Base-by-base conservation (phyloP, 2,113 vertebrate species). In the Antidorcas marsupialis region DNA sequence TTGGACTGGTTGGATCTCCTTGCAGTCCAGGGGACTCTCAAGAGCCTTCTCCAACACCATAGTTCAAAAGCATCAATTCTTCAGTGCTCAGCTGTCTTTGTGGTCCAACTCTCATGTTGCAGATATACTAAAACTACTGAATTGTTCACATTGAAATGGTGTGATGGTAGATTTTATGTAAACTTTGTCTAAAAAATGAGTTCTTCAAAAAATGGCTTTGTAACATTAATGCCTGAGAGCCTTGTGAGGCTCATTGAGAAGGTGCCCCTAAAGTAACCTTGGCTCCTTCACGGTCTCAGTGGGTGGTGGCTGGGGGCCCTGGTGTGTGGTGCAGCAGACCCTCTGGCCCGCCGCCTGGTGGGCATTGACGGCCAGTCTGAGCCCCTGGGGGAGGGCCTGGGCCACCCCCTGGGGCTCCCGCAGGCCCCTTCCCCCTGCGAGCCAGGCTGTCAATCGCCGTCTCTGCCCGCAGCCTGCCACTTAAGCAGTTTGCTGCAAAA, bases 361-460 rank as follows among this genome's bases (percentile, higher is more conserved):
- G 45, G 45, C 45, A 2, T 81, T 30, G 28, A 50, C 1, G 2
- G 45, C 78, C 16, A 36, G 47, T 21, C 25, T 53, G 47, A n/a
- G 85, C 85, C 45, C 59, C 43, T 11, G 0, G 1, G 36, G 17
- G 27, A 14, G 39, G 13, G 25, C 62, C 5, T 15, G 19, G 45
- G 47, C 33, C 14, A 0, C 25, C 82, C 2, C 3, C 76, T 30
- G 2, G 10, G 33, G 89, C 45, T 28, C 33, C 76, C 1, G 2
- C 50, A 12, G 13, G 13, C 60, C 33, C 62, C 62, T 5, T 30
- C 25, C 55, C 25, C 10, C 53, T 3, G n/a, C 1, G 14, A 57
- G 25, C n/a, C 8, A 16, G 13, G 50, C 13, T n/a, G 14, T 27
- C 36, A 1, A 0, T 45, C 2, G 0, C 30, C 8, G 0, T 6